These are phyloP conservation scores for Drosophila burlai DNA, from an alignment of 1,140 invertebrate genomes.

Conservation along the genomic window DNA sequence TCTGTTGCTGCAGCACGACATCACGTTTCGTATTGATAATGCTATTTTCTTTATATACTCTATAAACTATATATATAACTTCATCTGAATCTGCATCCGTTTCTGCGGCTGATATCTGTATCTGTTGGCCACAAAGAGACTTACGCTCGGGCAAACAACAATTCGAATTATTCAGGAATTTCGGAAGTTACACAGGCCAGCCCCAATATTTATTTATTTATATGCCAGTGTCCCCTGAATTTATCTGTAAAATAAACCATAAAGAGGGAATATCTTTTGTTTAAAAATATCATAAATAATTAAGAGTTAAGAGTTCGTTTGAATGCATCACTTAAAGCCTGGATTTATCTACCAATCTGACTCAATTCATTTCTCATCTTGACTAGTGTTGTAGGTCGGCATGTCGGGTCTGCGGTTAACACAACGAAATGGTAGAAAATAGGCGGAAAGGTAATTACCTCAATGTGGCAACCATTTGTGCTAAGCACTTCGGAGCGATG, in stretches of 20 bases:
- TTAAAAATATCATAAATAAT: slow-evolving; percentile 5
- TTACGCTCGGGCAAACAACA: slow-evolving; percentile 62
- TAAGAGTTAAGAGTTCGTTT: not conserved
- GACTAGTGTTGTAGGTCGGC: slow-evolving; percentile 8
- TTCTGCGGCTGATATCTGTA: slow-evolving; percentile 26
- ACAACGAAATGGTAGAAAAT: slow-evolving; percentile 46
- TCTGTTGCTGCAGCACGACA: slow-evolving; percentile 18
- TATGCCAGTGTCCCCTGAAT: not conserved
- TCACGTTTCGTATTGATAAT: slow-evolving; percentile 33
- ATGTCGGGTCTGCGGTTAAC: slow-evolving; percentile 61
- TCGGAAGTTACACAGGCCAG: slow-evolving; percentile 7
- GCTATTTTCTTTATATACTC: not conserved
- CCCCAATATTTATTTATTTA: slow-evolving; percentile 13
- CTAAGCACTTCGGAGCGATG: slow-evolving; percentile 43
- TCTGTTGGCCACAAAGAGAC: slow-evolving; percentile 41
- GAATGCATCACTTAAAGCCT: not conserved
- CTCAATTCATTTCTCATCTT: not conserved
- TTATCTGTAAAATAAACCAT: not conserved
- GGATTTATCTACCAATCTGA: not conserved
- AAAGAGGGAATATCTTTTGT: not conserved
- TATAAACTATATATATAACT: not conserved
- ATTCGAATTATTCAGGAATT: slow-evolving; percentile 58
- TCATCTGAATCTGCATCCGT: slow-evolving; percentile 25
- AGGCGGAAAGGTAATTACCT: slow-evolving; percentile 57
- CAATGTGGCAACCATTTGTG: slow-evolving; percentile 63